phyloP scores from a whole-genome alignment of 2,888 invertebrate species.

The Neoaliturus tenellus region DNA sequence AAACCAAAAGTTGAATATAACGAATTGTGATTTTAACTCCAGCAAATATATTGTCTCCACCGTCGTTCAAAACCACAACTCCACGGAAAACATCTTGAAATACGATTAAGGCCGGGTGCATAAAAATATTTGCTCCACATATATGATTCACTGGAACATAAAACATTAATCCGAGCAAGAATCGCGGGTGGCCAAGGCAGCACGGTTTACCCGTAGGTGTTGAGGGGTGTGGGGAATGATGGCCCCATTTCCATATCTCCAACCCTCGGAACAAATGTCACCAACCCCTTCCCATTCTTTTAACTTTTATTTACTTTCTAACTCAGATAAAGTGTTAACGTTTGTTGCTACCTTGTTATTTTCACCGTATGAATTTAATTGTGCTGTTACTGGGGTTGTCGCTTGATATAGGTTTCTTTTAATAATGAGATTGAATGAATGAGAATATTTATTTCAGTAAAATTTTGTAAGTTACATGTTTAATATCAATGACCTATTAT shows the following conservation, averaged over 20 bases:
- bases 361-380: too few relatives aligned
- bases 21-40: too few relatives aligned
- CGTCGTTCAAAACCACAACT: too few relatives aligned
- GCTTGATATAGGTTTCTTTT: too few relatives aligned
- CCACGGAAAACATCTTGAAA: too few relatives aligned
- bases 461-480: too few relatives aligned
- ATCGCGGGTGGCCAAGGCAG: not conserved
- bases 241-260: constrained; percentile 22
- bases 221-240: constrained; percentile 17
- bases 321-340: not conserved
- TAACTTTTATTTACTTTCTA: constrained; percentile 15
- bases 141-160: not conserved
- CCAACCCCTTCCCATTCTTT: not conserved
- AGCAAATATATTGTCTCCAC: too few relatives aligned
- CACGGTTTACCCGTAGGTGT: not conserved
- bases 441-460: too few relatives aligned
- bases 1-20: too few relatives aligned
- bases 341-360: not conserved
- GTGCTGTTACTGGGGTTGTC: too few relatives aligned
- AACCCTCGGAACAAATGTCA: not conserved
- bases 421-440: too few relatives aligned
- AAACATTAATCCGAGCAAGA: not conserved
- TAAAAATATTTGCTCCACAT: not conserved
- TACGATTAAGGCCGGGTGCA: not conserved
- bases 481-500: too few relatives aligned